Evolutionary conservation across 2,113 vertebrate genomes (phyloP), one percentile per base, ranked within the genome.

Genomic region (Rana temporaria): DNA sequence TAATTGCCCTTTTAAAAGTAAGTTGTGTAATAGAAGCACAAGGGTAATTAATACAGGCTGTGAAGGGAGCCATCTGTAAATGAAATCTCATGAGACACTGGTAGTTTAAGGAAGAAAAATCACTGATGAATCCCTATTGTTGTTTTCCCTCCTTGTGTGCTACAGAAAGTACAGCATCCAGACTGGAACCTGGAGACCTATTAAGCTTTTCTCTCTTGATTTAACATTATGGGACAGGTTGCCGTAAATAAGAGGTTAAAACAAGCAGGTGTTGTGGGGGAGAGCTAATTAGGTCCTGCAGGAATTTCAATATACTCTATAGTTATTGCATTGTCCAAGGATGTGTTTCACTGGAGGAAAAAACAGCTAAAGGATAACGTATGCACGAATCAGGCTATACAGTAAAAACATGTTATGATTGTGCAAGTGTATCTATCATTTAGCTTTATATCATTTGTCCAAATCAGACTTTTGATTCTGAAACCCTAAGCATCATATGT

Each of bases 251-350:
- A 17, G 19, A 79, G 64, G 53, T 24, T 68, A 67, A 55, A 77
- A 26, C 17, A 38, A 20, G 19, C 26, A 42, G 66, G 62, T 86
- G 15, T 9, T 48, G 15, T 72, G 53, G 16, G 22, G 75, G 86
- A 86, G 84, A 84, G 65, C 85, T 85, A 86, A 74, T 19, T 55
- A 1, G 20, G 42, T 17, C 63, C 89, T 82, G 71, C 78, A 84
- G 69, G 32, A 71, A 12, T 85, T 17, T 55, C 6, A 48, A 72
- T 56, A 30, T 71, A 4, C 14, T 14, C 20, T 63, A 63, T 26
- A 26, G 24, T 22, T 63, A 24, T 9, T 24, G 24, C 14, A 26
- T 24, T 63, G 20, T 24, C 20, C 15, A 24, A 63, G 60, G 7
- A 20, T 22, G 9, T 20, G n/a, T 15, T 63, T 48, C 12, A 48